Conservation (phyloP, 2,797 vertebrate genomes). For the Pitangus sulphuratus region DNA sequence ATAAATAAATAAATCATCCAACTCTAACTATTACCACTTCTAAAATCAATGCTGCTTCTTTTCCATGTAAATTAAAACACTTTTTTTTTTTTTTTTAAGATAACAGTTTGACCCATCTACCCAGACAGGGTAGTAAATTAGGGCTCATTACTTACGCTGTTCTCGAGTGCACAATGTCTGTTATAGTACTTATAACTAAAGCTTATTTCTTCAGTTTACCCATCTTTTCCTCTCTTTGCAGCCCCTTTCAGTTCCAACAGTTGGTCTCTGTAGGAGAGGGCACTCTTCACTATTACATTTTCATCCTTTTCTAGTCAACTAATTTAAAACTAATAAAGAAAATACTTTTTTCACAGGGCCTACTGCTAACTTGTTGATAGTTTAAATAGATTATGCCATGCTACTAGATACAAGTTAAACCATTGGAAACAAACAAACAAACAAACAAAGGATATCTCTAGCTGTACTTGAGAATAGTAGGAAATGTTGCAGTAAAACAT, state of each 20-base stretch:
- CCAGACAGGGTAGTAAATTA: background rate
- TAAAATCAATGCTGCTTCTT: background rate
- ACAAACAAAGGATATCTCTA: background rate
- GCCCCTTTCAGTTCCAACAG: background rate
- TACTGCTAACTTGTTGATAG: background rate
- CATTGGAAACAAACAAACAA: background rate
- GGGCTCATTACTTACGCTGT: background rate
- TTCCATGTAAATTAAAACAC: background rate
- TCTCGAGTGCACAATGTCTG: background rate
- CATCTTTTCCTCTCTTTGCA: background rate
- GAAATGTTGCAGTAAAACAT: background rate
- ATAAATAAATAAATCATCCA: background rate
- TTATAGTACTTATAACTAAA: background rate
- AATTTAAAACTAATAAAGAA: background rate
- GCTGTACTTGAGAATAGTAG: background rate
- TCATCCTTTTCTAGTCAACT: background rate
- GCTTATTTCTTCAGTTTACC: background rate
- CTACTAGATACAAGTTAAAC: background rate
- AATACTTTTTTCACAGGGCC: background rate
- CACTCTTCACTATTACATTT: background rate
- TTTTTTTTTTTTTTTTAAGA: background rate
- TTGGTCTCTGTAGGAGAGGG: background rate
- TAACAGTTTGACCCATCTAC: background rate
- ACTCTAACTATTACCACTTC: background rate
- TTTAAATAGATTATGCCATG: background rate